Evolutionary conservation across 1,140 invertebrate species (phyloP), one percentile per base, ranked within the genome.

Genomic region (Solenopsis invicta): DNA sequence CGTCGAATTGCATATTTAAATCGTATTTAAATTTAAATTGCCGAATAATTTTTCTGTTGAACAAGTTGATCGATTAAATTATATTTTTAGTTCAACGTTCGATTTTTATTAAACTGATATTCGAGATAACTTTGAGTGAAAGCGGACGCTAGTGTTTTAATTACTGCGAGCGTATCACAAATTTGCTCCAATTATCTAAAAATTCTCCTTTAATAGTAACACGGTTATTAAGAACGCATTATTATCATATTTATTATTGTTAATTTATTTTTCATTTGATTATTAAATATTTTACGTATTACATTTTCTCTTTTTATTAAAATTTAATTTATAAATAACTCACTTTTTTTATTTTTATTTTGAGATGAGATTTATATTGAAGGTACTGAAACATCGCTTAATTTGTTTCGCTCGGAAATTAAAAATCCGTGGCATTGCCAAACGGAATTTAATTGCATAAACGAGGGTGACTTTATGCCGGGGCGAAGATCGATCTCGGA

Each of bases 1-100:
- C 62, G 2, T 81, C 29, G 13, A 71, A 56, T 56, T 71, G 21
- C 1, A 54, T n/a, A 6, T 66, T 61, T 76, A 24, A 78, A 78
- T 77, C 0, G 2, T 34, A 5, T 78, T 81, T 56, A 71, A 71
- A 71, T 71, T 71, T 18, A 72, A 72, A 72, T 45, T 18, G 13
- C 10, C 59, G 24, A 34, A 61, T 24, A 62, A 12, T 37, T 62
- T 61, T 29, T 66, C 10, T 21, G 2, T 18, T 80, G 16, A 37
- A 54, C 34, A 69, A 41, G 69, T 24, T 24, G 62, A 62, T 61
- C 16, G 21, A 77, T 45, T 45, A 29, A 61, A 62, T 62, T 45
- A 62, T 37, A 21, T 66, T 66, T 67, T 66, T 50, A 80, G 24
- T 69, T 24, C 21, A 18, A 37, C 18, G 29, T 80, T 48, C n/a